Evolutionary conservation across 2,113 vertebrate genomes (phyloP).

Genomic region (Daubentonia madagascariensis): DNA sequence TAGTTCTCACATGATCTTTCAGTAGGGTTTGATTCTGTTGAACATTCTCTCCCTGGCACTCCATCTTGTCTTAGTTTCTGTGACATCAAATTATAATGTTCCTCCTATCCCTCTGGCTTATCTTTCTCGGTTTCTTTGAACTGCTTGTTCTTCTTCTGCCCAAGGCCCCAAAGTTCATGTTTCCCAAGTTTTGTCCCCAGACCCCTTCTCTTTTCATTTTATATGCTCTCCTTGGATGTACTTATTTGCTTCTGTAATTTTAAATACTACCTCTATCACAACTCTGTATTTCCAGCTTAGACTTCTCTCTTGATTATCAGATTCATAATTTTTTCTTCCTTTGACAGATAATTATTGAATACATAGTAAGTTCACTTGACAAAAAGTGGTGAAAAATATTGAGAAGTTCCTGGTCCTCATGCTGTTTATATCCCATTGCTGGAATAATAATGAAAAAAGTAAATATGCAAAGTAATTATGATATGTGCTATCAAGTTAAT

Average conservation of each 20-base stretch:
- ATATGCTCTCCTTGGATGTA: neutral
- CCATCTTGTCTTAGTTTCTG: constrained; percentile 8
- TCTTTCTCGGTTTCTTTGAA: neutral
- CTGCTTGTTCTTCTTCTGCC: neutral
- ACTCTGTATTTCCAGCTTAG: neutral
- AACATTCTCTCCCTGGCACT: neutral
- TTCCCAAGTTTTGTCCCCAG: neutral
- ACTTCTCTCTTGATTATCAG: neutral
- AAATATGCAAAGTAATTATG: neutral
- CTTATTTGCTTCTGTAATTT: neutral
- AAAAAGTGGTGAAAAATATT: neutral
- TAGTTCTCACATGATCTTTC: neutral
- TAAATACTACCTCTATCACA: neutral
- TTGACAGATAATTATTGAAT: neutral
- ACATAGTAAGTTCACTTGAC: neutral
- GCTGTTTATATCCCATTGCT: neutral
- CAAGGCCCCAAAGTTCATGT: neutral
- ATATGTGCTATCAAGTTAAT: neutral
- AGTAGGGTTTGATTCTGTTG: neutral
- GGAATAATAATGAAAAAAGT: neutral
- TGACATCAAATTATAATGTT: neutral
- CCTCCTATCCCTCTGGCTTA: neutral
- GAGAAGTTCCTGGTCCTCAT: neutral
- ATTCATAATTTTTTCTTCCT: neutral
- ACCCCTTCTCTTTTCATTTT: neutral